Evolutionary conservation across 2,113 vertebrate genomes (phyloP), one percentile per base, ranked within the genome.

Genomic region (Hiodon tergisus): DNA sequence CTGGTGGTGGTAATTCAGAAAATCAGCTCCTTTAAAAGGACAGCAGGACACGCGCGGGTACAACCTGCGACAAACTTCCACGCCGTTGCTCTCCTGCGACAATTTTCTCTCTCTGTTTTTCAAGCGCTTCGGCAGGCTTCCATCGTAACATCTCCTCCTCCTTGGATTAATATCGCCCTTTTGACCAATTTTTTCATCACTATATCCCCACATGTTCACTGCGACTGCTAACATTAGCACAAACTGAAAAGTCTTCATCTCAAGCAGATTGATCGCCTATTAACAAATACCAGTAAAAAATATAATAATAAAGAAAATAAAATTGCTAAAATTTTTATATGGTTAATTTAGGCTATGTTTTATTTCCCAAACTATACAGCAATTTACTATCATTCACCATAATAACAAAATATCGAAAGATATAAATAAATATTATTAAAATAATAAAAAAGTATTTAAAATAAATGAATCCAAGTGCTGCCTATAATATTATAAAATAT

Each of bases 31-130:
- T 84, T 91, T 87, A 86, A 91, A 89, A 84, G 90, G 87, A 78
- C 96, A 98, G 91, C 96, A 98, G 85, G 96, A 98, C 78, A 96
- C 89, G 5, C 96, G 93, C 0, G 95, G 95, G 80, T 95, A 98
- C 85, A 97, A 88, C 87, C 88, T 91, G 74, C 93, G 92, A 85
- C 96, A 98, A 78, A 90, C 82, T 71, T 94, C 94, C 51, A 85
- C 93, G 78, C 88, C 87, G 85, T 86, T 87, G 69, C 90, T 89
- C 85, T 94, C 94, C 84, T 93, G 86, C 82, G 92, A 77, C 86
- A 93, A 79, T 81, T 94, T 93, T 85, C 95, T 82, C 70, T 97
- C 95, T 61, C 95, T 91, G 88, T 94, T 96, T 85, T 94, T 96
- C 86, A 98, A 90, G 83, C 96, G 92, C 84, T 91, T 91, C 74